Conservation (phyloP, 2,888 invertebrate genomes). For the Drosophila longiperda region DNA sequence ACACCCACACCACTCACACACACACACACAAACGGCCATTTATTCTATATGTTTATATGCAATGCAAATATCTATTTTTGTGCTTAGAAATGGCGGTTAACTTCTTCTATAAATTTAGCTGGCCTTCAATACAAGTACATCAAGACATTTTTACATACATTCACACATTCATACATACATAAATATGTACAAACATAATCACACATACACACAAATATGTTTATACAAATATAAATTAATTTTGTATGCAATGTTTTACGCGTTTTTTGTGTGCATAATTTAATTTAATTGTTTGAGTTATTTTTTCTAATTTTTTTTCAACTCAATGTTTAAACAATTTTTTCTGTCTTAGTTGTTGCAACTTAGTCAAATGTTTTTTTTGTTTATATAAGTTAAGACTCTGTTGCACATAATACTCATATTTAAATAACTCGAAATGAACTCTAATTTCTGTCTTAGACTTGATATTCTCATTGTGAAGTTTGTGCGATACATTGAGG, state of each 20-base stretch:
- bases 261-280: neutral
- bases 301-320: neutral
- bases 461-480: too few species aligned
- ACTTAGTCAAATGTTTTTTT: neutral
- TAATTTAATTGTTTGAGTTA: neutral
- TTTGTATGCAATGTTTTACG: neutral
- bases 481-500: too few species aligned
- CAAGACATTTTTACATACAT: neutral
- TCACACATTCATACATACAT: neutral
- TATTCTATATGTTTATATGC: neutral
- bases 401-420: neutral
- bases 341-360: neutral
- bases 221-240: neutral
- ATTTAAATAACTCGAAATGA: neutral
- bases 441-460: too few species aligned
- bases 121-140: constrained; percentile 1
- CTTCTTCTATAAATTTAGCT: constrained; percentile 19
- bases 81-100: constrained; percentile 47
- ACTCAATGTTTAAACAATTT: neutral
- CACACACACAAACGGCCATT: constrained; percentile 12
- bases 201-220: neutral
- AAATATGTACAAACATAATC: neutral
- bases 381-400: neutral
- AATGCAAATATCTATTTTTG: constrained; percentile 1
- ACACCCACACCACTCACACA: neutral